These are phyloP conservation scores for Montipora capricornis DNA, from an alignment of 64 coral and sea anemone species.

Conservation along the genomic window DNA sequence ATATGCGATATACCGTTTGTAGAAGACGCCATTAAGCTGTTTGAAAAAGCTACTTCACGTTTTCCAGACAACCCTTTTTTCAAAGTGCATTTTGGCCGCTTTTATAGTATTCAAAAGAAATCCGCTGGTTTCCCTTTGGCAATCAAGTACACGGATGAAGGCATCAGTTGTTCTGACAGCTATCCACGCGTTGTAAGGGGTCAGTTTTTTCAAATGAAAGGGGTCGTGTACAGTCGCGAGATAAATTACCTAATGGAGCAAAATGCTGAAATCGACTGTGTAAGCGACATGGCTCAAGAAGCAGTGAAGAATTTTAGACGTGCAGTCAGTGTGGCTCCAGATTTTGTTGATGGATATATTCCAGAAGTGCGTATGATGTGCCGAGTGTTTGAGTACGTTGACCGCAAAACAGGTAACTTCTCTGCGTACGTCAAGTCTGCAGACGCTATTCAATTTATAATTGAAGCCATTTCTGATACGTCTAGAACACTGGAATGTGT, in stretches of 20 bases:
- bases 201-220: conserved; percentile 81
- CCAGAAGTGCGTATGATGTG: conserved; percentile 78
- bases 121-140: conserved; percentile 46
- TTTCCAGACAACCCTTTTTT: conserved; percentile 69
- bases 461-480: conserved; percentile 56
- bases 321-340: conserved; percentile 61
- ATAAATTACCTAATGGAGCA: conserved; percentile 17
- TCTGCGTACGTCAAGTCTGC: neutral
- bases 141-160: conserved; percentile 63
- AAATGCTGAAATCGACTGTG: neutral
- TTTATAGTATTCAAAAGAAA: conserved; percentile 44
- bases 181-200: conserved; percentile 18
- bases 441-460: conserved; percentile 21
- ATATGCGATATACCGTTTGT: conserved; percentile 55
- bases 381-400: conserved; percentile 54
- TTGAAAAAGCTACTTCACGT: conserved; percentile 60
- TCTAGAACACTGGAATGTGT: conserved; percentile 51
- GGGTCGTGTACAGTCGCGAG: conserved; percentile 72
- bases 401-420: conserved; percentile 21
- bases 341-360: conserved; percentile 53
- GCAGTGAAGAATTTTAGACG: conserved; percentile 58
- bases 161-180: conserved; percentile 2
- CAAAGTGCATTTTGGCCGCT: conserved; percentile 79
- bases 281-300: conserved; percentile 43
- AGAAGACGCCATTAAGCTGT: conserved; percentile 62